These are phyloP conservation scores for Pandemis corylana DNA, from an alignment of 2,888 invertebrate genomes.

Conservation along the genomic window DNA sequence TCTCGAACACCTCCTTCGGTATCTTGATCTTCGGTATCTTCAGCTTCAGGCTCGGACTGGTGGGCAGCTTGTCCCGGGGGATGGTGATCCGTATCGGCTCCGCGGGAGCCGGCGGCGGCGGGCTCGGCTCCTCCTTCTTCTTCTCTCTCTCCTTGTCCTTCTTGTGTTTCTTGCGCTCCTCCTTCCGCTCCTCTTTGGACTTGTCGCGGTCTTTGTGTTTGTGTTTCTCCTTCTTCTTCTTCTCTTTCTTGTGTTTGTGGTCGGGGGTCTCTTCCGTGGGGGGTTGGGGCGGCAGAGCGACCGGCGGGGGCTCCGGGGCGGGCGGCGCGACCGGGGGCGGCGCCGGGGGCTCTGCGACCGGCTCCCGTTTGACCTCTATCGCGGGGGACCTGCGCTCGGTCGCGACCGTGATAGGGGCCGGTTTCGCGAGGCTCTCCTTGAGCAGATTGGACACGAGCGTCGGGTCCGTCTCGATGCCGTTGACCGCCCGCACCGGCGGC, in stretches of 20 bases:
- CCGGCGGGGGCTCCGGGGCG: slow-evolving; percentile 57
- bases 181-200: slow-evolving; percentile 88
- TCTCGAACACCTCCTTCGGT: slow-evolving; percentile 89
- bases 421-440: slow-evolving; percentile 86
- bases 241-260: slow-evolving; percentile 85
- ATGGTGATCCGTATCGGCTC: slow-evolving; percentile 71
- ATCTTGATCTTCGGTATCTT: slow-evolving; percentile 95
- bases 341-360: slow-evolving; percentile 57
- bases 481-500: slow-evolving; percentile 67
- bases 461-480: slow-evolving; percentile 90
- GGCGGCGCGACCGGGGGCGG: slow-evolving; percentile 50
- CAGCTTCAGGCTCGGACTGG: slow-evolving; percentile 88
- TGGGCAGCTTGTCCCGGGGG: slow-evolving; percentile 72
- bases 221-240: slow-evolving; percentile 92
- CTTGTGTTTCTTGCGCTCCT: slow-evolving; percentile 90
- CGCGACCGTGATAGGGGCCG: slow-evolving; percentile 74
- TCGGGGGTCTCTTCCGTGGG: slow-evolving; percentile 60
- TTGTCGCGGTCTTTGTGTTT: slow-evolving; percentile 92
- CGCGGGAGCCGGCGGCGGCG: slow-evolving; percentile 52
- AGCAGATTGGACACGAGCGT: slow-evolving; percentile 88
- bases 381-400: slow-evolving; percentile 70
- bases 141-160: slow-evolving; percentile 85
- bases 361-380: slow-evolving; percentile 50
- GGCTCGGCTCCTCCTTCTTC: slow-evolving; percentile 58
- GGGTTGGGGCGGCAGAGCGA: slow-evolving; percentile 48